Conservation (phyloP, 2,888 invertebrate genomes). For the Dicycla oo region DNA sequence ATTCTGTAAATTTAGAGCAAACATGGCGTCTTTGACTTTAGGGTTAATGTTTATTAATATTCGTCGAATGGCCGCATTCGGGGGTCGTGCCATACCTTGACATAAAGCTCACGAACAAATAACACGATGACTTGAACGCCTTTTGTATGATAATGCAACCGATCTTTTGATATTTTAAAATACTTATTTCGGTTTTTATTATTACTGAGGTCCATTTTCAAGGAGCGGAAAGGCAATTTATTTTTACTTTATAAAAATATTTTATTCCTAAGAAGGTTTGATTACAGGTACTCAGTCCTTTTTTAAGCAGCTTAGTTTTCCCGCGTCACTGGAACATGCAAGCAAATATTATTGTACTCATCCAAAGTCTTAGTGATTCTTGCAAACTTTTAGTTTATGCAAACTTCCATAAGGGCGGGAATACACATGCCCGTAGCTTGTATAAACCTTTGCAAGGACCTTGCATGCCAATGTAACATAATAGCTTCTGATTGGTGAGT, state of each 20-base stretch:
- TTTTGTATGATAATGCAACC: slow-evolving; percentile 65
- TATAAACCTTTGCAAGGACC: no score
- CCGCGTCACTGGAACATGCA: background rate
- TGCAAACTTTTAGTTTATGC: background rate
- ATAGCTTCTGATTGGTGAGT: no score
- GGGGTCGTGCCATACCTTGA: slow-evolving; percentile 48
- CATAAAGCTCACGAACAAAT: slow-evolving; percentile 56
- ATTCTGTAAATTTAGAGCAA: background rate
- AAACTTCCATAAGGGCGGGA: background rate
- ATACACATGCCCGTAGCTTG: no score
- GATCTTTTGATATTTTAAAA: slow-evolving; percentile 38
- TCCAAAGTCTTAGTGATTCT: background rate
- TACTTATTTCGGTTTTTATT: slow-evolving; percentile 48
- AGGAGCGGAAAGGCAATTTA: slow-evolving; percentile 9
- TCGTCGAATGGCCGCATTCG: slow-evolving; percentile 47
- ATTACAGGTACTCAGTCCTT: slow-evolving; percentile 6
- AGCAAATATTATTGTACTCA: slow-evolving; percentile 6
- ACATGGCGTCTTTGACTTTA: background rate
- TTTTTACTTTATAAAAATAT: slow-evolving; percentile 28
- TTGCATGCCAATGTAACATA: no score
- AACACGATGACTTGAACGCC: slow-evolving; percentile 52
- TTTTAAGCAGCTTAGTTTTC: background rate
- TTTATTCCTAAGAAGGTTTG: slow-evolving; percentile 2
- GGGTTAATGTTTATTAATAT: slow-evolving; percentile 41
- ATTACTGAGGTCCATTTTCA: slow-evolving; percentile 31